Conservation (phyloP, 2,888 invertebrate genomes). For the Meloe dianella region DNA sequence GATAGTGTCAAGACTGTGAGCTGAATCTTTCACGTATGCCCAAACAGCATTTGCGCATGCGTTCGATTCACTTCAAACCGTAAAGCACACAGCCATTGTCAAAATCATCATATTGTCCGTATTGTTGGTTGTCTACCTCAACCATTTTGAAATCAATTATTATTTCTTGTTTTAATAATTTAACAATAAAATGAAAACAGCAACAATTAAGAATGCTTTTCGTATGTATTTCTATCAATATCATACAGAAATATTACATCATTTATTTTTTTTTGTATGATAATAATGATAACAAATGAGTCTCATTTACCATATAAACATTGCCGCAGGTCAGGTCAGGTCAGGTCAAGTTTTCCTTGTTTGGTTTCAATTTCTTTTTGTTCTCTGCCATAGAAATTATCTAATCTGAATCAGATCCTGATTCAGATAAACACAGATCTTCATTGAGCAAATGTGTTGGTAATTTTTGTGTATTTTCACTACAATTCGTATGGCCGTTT, state of each 20-base stretch:
- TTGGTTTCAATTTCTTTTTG: background rate
- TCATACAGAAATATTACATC: slow-evolving; percentile 42
- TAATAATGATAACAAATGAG: slow-evolving; percentile 39
- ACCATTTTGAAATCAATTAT: too few species aligned
- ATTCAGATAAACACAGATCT: slow-evolving; percentile 86
- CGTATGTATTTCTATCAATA: slow-evolving; percentile 45
- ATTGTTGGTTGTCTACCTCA: too few species aligned
- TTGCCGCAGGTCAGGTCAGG: too few species aligned
- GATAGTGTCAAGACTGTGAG: too few species aligned
- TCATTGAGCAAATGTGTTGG: slow-evolving; percentile 76
- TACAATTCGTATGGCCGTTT: slow-evolving; percentile 59
- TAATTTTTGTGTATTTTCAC: slow-evolving; percentile 47
- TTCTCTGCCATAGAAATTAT: background rate
- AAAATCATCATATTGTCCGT: too few species aligned
- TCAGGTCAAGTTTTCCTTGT: slow-evolving; percentile 22
- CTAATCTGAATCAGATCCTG: slow-evolving; percentile 71
- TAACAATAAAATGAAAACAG: background rate
- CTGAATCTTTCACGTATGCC: too few species aligned
- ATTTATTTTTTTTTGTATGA: slow-evolving; percentile 35
- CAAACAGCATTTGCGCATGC: too few species aligned
- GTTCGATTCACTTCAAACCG: too few species aligned
- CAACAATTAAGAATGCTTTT: background rate
- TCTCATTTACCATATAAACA: slow-evolving; percentile 42
- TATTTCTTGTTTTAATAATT: too few species aligned
- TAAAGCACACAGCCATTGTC: too few species aligned